Evolutionary conservation across 2,797 vertebrate genomes (phyloP).

Genomic region (Meriones psammophilus): DNA sequence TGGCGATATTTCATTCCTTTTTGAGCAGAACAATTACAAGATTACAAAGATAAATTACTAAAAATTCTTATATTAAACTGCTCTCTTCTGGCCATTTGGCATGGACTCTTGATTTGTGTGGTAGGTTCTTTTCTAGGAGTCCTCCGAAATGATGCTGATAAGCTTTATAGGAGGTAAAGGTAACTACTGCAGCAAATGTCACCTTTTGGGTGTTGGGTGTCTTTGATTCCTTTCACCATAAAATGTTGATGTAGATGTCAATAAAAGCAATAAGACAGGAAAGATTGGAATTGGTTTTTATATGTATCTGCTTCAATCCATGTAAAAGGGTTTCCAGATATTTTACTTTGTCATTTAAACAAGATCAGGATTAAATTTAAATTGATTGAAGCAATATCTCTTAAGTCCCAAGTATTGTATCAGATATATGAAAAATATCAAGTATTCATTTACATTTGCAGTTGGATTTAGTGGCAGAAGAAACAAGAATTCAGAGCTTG

Average conservation of each 20-base stretch:
- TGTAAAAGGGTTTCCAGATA: not conserved
- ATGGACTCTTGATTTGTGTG: conserved; percentile 69
- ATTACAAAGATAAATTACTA: conserved; percentile 71
- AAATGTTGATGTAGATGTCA: not conserved
- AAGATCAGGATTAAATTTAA: conserved; percentile 28
- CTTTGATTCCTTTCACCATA: not conserved
- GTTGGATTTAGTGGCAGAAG: not conserved
- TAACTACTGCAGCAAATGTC: conserved; percentile 8
- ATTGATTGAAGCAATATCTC: not conserved
- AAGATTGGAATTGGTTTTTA: not conserved
- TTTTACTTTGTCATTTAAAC: conserved; percentile 37
- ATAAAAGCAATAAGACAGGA: not conserved
- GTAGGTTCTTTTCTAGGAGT: conserved; percentile 39
- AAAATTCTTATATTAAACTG: conserved; percentile 73
- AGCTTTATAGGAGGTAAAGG: not conserved
- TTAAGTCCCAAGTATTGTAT: conserved; percentile 11
- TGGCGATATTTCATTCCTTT: conserved; percentile 77
- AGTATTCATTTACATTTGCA: conserved; percentile 15
- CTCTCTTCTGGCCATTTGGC: conserved; percentile 62
- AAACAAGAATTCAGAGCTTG: conserved; percentile 9
- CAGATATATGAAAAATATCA: conserved; percentile 4
- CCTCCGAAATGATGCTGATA: not conserved
- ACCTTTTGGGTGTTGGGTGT: not conserved
- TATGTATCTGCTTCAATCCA: not conserved
- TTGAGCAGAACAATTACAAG: conserved; percentile 76